Base-by-base conservation (phyloP, 2,797 vertebrate genomes). In the Meda fulgida region DNA sequence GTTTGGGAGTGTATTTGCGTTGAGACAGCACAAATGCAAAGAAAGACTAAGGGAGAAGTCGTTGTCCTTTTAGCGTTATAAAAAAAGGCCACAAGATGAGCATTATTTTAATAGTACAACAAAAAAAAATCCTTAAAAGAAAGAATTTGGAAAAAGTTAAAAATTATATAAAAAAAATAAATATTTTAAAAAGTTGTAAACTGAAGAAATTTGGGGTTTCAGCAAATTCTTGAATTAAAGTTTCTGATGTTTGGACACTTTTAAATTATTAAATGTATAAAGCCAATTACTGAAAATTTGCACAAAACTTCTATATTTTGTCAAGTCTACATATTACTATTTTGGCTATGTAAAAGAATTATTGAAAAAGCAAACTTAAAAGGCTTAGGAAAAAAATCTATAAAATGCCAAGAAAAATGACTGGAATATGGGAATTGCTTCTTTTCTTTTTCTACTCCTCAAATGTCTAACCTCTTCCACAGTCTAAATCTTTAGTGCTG, bases 11-110 rank as follows among this genome's bases (percentile, higher is more conserved):
- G 55, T 60, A 84, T 48, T 73, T 34, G 48, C 78, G 79, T 71
- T 40, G n/a, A 79, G 70, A 79, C 63, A 51, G 43, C 66, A 78
- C 36, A 78, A 78, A 84, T 7, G 69, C 31, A 76, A 40, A 8
- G 11, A 51, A n/a, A 51, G 26, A 80, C 60, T 87, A 82, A 70
- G 80, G 72, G 60, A 86, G 55, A 38, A 66, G 80, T 18, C 18
- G 31, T 29, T 46, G 81, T 78, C 51, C 84, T 69, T 79, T 72
- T 51, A 83, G 79, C 65, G n/a, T 67, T 40, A 76, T 77, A 58
- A 78, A 58, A 73, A 85, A 81, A 88, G 84, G 51, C 84, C 78
- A 84, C 85, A 85, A 90, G 89, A 87, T 88, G 84, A 89, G 88
- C 87, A 81, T 84, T 71, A 80, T 87, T 89, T 72, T 58, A 13